Percentiles rank a stretch among this genome's conserved stretches.
phyloP scores from a whole-genome alignment of 2,113 vertebrate genomes.

The Bubo blakistoni region DNA sequence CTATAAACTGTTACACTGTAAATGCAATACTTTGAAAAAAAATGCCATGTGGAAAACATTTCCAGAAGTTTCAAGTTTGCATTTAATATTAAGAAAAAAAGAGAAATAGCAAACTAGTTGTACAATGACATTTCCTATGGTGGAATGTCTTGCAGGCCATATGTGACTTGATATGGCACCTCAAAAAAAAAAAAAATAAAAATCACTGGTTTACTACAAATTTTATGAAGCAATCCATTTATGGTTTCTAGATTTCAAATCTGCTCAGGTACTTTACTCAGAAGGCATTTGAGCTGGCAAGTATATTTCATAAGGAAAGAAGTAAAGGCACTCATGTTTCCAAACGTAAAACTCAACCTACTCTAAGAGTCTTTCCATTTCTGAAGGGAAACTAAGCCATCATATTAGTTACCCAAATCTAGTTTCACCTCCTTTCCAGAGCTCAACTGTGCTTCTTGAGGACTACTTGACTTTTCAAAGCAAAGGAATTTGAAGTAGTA shows the following conservation, averaged over 20 bases:
- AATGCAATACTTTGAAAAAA: slow-evolving; percentile 71
- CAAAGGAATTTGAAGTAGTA: slow-evolving; percentile 35
- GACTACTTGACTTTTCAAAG: slow-evolving; percentile 53
- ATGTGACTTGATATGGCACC: not conserved
- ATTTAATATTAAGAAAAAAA: not conserved
- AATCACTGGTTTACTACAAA: slow-evolving; percentile 35
- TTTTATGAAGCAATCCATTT: slow-evolving; percentile 34
- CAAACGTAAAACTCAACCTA: slow-evolving; percentile 52
- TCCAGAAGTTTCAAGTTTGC: slow-evolving; percentile 69
- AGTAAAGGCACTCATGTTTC: slow-evolving; percentile 76
- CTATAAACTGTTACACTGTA: slow-evolving; percentile 68
- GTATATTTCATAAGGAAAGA: slow-evolving; percentile 49
- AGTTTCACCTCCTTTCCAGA: slow-evolving; percentile 63
- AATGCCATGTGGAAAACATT: slow-evolving; percentile 66
- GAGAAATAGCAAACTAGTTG: slow-evolving; percentile 20
- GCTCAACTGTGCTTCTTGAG: slow-evolving; percentile 56
- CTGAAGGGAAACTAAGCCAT: slow-evolving; percentile 30
- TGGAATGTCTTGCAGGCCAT: slow-evolving; percentile 31
- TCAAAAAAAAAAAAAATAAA: not conserved
- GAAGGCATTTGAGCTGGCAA: slow-evolving; percentile 59
- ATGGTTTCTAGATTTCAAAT: slow-evolving; percentile 34
- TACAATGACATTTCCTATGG: not conserved
- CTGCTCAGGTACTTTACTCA: slow-evolving; percentile 53
- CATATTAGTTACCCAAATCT: slow-evolving; percentile 7
- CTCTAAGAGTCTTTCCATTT: slow-evolving; percentile 22